phyloP scores from a whole-genome alignment of 2,797 vertebrate species.

The Brachyrhaphis roseni region DNA sequence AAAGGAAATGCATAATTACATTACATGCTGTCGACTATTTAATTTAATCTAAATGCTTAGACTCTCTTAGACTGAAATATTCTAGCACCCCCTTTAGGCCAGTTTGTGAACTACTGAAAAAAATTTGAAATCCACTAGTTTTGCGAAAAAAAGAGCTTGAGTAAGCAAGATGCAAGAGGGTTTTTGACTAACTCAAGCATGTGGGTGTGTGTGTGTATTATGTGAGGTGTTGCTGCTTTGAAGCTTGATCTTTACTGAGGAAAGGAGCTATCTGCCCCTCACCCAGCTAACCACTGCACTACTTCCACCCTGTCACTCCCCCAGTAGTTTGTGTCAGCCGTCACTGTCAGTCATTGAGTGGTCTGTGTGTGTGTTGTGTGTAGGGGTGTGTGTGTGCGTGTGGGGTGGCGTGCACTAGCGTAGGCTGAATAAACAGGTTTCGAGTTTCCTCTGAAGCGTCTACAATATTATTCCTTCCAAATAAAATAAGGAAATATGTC shows the following conservation, averaged over 20 bases:
- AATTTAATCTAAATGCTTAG: neutral
- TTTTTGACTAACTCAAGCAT: neutral
- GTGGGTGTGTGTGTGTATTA: neutral
- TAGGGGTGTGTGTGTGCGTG: conserved; percentile 3
- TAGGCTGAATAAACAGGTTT: conserved; percentile 67
- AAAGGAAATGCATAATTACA: conserved; percentile 3
- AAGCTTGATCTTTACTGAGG: conserved; percentile 65
- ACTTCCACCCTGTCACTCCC: conserved; percentile 15
- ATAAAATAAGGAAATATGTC: conserved; percentile 63
- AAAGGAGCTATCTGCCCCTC: conserved; percentile 58
- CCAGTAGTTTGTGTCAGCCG: conserved; percentile 59
- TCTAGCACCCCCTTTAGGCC: conserved; percentile 49
- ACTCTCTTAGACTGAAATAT: conserved; percentile 13
- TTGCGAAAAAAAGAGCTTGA: neutral
- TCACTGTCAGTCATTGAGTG: conserved; percentile 64
- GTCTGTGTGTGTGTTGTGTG: conserved; percentile 31
- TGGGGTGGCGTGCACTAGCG: conserved; percentile 59
- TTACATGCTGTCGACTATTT: conserved; percentile 5
- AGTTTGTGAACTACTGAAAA: conserved; percentile 1
- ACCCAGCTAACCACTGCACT: conserved; percentile 11
- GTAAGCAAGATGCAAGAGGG: neutral
- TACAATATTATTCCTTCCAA: conserved; percentile 56
- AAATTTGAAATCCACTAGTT: neutral
- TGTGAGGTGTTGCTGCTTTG: conserved; percentile 32
- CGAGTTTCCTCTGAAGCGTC: conserved; percentile 55